Evolutionary conservation across 2,113 vertebrate species (phyloP), one percentile per base, ranked within the genome.

Genomic region (Callospermophilus lateralis): DNA sequence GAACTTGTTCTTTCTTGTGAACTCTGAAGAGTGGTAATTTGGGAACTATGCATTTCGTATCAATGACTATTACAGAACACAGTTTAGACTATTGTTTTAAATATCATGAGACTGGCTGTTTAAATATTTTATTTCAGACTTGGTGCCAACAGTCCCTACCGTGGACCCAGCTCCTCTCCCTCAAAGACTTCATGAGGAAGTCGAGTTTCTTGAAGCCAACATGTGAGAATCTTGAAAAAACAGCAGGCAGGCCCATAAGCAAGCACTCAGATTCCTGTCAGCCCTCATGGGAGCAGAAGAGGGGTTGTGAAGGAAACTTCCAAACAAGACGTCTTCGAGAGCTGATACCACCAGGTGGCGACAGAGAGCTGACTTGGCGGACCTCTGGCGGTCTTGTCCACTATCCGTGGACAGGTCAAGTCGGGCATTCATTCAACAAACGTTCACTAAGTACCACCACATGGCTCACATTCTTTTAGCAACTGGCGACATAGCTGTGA

Each of bases 61-160:
- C 86, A 48, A 61, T 53, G 85, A 68, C 65, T 42, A 16, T 61
- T 22, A 34, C 58, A 84, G 81, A 78, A 65, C 34, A 61, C 51
- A 53, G 8, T 58, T 91, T 20, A 37, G 67, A 65, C 67, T 42
- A 39, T 84, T 70, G 61, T 55, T 53, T 77, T 39, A 86, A 88
- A 13, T 9, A 73, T 45, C 78, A 34, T 9, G 78, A 79, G 77
- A 90, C 30, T 9, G 32, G 51, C 48, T 92, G 68, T 96, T 89
- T 70, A 83, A 70, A 89, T 92, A 92, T 70, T 92, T 73, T 58
- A 89, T 68, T 87, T 94, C 87, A 51, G 37, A 86, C 39, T 20
- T 92, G 55, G 68, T 12, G 70, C 89, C 79, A 42, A 37, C 9
- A 15, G 53, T 15, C 58, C 45, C 6, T 24, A 19, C 51, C 6